Conservation (phyloP, 2,888 invertebrate genomes). For the Caenorhabditis parvicauda region DNA sequence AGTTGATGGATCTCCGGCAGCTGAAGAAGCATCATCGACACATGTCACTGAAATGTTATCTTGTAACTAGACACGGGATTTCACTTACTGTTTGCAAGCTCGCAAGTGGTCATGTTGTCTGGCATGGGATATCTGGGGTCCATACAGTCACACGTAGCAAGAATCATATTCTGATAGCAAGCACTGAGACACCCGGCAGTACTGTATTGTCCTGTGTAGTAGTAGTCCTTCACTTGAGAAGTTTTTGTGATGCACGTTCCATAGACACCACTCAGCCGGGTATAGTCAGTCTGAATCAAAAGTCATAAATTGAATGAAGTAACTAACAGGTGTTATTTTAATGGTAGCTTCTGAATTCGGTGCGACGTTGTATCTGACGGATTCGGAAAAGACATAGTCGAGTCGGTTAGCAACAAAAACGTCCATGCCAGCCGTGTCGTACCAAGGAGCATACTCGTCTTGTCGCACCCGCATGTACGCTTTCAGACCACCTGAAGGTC, state of each 20-base stretch:
- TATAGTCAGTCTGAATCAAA: slow-evolving; percentile 25
- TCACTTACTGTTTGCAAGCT: slow-evolving; percentile 18
- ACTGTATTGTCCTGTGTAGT: slow-evolving; percentile 40
- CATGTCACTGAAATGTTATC: no score
- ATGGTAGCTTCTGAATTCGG: slow-evolving; percentile 26
- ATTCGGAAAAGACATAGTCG: slow-evolving; percentile 45
- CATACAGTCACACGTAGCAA: slow-evolving; percentile 37
- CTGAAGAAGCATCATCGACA: slow-evolving; percentile 29
- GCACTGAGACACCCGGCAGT: slow-evolving; percentile 47
- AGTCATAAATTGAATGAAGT: neutral
- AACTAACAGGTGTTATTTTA: slow-evolving; percentile 17
- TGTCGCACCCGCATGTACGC: slow-evolving; percentile 32
- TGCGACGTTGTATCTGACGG: slow-evolving; percentile 33
- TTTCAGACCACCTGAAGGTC: slow-evolving; percentile 28
- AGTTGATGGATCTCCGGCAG: slow-evolving; percentile 37
- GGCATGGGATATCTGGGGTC: slow-evolving; percentile 45
- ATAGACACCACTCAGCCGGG: slow-evolving; percentile 35
- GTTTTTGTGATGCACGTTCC: slow-evolving; percentile 38
- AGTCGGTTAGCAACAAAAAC: slow-evolving; percentile 38
- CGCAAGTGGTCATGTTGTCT: slow-evolving; percentile 18
- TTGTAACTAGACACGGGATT: neutral
- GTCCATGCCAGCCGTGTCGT: slow-evolving; percentile 36
- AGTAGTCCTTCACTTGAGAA: slow-evolving; percentile 38
- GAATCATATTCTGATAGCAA: slow-evolving; percentile 43
- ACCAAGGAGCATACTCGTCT: slow-evolving; percentile 42